Evolutionary conservation across 2,888 invertebrate species (phyloP).

Genomic region (Microplitis deprimator): DNA sequence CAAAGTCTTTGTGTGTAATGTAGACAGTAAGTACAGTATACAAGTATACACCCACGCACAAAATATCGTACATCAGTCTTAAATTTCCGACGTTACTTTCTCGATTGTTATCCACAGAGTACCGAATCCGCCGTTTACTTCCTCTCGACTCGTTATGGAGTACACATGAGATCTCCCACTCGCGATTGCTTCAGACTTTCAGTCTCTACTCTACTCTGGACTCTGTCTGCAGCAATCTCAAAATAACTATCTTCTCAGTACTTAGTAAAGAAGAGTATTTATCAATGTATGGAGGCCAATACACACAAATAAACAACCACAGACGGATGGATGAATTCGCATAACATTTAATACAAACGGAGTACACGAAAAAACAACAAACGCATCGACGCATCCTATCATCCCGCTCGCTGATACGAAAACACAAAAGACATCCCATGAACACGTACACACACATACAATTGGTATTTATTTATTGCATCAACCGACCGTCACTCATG

Average conservation of each 20-base stretch:
- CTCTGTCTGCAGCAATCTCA: background rate
- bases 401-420: background rate
- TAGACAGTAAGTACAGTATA: conserved; percentile 6
- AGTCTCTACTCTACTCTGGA: conserved; percentile 5
- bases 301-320: conserved; percentile 2
- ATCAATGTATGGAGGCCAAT: background rate
- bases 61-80: conserved; percentile 3
- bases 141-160: conserved; percentile 16
- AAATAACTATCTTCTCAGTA: background rate
- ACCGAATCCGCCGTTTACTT: conserved; percentile 11
- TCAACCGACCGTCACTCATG: conserved; percentile 63
- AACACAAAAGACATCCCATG: conserved; percentile 17
- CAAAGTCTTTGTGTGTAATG: conserved; percentile 7
- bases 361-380: background rate
- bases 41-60: conserved; percentile 20
- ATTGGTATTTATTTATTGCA: conserved; percentile 66
- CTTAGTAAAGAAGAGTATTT: background rate
- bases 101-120: conserved; percentile 19
- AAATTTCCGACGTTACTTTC: conserved; percentile 18
- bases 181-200: conserved; percentile 12
- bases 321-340: background rate
- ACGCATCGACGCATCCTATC: background rate
- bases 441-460: conserved; percentile 43
- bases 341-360: background rate
- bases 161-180: conserved; percentile 4